A percentile compares a stretch with the other conserved stretches of the same genome.
phyloP scores from a whole-genome alignment of 2,113 vertebrate species.

The Bambusicola thoracicus region DNA sequence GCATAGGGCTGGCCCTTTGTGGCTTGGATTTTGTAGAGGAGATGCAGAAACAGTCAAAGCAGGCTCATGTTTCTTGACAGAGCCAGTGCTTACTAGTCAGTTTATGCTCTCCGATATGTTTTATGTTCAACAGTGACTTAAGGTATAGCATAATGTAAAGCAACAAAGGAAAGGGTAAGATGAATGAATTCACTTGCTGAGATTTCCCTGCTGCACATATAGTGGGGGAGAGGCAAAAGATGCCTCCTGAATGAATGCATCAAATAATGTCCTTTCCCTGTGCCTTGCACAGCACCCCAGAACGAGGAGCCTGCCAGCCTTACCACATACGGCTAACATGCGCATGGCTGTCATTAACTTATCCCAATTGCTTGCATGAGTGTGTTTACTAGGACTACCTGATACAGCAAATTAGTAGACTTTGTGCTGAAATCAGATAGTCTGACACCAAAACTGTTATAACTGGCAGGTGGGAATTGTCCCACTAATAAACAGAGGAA shows the following conservation, averaged over 20 bases:
- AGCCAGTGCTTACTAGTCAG: not conserved
- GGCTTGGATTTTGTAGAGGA: not conserved
- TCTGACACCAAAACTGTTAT: not conserved
- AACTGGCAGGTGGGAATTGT: not conserved
- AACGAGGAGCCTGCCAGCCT: fast-evolving
- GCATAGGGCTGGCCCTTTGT: fast-evolving
- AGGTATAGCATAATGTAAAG: not conserved
- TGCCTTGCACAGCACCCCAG: fast-evolving
- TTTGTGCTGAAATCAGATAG: not conserved
- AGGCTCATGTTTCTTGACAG: not conserved
- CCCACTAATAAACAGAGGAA: not conserved
- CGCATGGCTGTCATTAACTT: not conserved
- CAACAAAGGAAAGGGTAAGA: not conserved
- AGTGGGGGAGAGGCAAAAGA: not conserved
- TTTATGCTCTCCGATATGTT: not conserved
- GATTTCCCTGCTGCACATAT: fast-evolving
- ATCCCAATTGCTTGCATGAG: fast-evolving
- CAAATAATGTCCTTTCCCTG: no score
- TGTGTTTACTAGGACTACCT: not conserved
- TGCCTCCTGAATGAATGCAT: not conserved
- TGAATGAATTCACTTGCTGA: not conserved
- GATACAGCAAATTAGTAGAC: not conserved
- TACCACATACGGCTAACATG: fast-evolving
- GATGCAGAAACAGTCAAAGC: not conserved
- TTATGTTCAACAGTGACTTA: not conserved